A percentile compares a stretch with the other conserved stretches of the same genome.
Evolutionary conservation across 2,888 invertebrate genomes (phyloP).

Genomic region (Trachelus iudaicus): DNA sequence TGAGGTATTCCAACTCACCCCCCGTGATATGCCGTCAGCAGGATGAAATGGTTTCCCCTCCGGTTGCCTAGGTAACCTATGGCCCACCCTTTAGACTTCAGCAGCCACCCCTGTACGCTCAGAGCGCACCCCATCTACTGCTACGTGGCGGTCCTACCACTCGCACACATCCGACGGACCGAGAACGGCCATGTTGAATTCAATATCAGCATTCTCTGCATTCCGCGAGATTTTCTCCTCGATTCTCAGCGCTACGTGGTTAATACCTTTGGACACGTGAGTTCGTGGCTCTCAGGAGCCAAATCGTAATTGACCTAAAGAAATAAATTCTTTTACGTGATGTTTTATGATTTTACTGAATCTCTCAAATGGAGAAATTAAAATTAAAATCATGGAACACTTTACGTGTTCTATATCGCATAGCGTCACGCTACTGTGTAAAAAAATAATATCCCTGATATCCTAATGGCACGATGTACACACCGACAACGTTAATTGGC

Average conservation of each 20-base stretch:
- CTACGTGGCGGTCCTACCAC: conserved; percentile 11
- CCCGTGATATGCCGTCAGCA: conserved; percentile 60
- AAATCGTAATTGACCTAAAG: not conserved
- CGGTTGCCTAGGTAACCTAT: conserved; percentile 60
- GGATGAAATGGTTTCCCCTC: conserved; percentile 62
- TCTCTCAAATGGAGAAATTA: not conserved
- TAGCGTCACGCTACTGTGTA: not conserved
- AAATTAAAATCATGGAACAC: not conserved
- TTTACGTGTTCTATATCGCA: not conserved
- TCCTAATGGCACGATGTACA: not conserved
- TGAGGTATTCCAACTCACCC: conserved; percentile 43
- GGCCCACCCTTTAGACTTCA: conserved; percentile 56
- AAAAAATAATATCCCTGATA: not conserved
- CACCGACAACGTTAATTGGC: not conserved
- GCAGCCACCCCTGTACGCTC: conserved; percentile 4
- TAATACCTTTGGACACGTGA: conserved; percentile 34
- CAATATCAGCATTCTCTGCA: conserved; percentile 62
- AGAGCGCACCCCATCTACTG: conserved; percentile 26
- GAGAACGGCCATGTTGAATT: conserved; percentile 65
- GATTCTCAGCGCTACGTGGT: conserved; percentile 43
- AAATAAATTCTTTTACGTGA: not conserved
- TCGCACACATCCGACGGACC: conserved; percentile 29
- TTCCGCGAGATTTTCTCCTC: conserved; percentile 53
- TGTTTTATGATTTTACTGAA: not conserved
- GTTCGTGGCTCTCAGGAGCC: not conserved